Base-by-base conservation (phyloP, 2,888 invertebrate genomes). In the Drosophila neonasuta region DNA sequence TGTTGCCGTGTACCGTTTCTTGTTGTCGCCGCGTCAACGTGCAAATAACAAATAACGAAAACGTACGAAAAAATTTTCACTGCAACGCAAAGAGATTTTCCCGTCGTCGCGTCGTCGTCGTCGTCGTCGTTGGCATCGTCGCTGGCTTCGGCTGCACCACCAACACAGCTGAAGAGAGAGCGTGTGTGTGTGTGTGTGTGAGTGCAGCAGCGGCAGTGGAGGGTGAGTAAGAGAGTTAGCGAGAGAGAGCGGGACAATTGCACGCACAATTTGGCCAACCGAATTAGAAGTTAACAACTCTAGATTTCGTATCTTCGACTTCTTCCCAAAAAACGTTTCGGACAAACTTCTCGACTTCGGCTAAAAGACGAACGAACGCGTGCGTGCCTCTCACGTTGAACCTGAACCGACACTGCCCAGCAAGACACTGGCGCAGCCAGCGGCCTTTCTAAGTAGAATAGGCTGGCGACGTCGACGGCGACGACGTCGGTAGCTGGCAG, bases 401-500 rank as follows among this genome's bases (percentile, higher is more conserved):
- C 80, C 87, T 90, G 85, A 90, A 90, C 90, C 91, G 90, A 90
- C 88, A 89, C 90, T 91, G 90, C 81, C 86, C 79, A 79, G 77
- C 81, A 88, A 88, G 88, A 87, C 76, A 90, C 87, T 89, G 87
- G 74, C 78, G 70, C 79, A 75, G 72, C 62, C 71, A 75, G 50
- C 71, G 63, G 82, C 80, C 86, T 89, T 89, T 89, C 89, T 88
- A 88, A 86, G 87, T 87, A 89, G 89, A 89, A 89, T 88, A 78
- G 76, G 73, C 74, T 67, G 15, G 11, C 59, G 56, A 52, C 51
- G 42, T 24, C 59, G 39, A 29, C 61, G 15, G 15, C 15, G 51
- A 58, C 58, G 62, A 39, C 51, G 34, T 48, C 60, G 63, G 50
- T 39, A 56, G 71, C 66, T 36, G 66, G 50, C 36, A 56, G 46